A percentile compares a stretch with the other conserved stretches of the same genome.
phyloP scores from a whole-genome alignment of 2,113 vertebrate genomes.

The Phrynosoma blainvillii region DNA sequence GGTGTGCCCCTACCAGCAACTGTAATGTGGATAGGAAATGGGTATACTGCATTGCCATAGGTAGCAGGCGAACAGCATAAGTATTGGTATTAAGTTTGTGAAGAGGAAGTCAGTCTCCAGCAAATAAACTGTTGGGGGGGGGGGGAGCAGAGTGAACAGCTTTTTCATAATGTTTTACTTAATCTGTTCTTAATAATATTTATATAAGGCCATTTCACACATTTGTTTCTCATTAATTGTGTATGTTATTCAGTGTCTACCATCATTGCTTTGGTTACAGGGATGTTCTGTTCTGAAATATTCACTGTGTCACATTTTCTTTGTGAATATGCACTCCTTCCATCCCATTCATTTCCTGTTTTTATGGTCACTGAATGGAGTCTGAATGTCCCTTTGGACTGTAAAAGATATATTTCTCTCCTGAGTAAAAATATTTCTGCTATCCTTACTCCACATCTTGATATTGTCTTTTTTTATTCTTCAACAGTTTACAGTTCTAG shows the following conservation, averaged over 20 bases:
- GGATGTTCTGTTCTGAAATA: background rate
- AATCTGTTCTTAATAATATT: too few species aligned
- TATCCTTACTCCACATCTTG: background rate
- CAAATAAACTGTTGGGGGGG: background rate
- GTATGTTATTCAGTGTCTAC: too few species aligned
- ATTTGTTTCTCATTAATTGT: background rate
- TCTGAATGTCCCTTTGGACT: background rate
- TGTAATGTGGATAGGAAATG: constrained; percentile 79
- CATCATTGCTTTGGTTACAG: background rate
- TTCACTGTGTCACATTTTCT: too few species aligned
- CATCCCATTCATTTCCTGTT: background rate
- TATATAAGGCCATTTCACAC: background rate
- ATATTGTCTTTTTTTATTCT: background rate
- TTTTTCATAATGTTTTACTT: background rate
- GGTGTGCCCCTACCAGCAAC: constrained; percentile 81
- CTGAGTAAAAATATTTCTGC: background rate
- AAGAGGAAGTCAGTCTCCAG: background rate
- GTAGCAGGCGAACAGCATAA: background rate
- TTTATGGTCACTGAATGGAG: background rate
- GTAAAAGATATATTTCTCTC: background rate
- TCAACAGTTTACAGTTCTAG: background rate
- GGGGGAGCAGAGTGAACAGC: background rate
- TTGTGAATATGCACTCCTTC: background rate
- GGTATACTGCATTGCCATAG: constrained; percentile 35
- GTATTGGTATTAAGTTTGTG: background rate